These are phyloP conservation scores for Montifringilla adamsi DNA, from an alignment of 2,113 vertebrate species.

Conservation along the genomic window DNA sequence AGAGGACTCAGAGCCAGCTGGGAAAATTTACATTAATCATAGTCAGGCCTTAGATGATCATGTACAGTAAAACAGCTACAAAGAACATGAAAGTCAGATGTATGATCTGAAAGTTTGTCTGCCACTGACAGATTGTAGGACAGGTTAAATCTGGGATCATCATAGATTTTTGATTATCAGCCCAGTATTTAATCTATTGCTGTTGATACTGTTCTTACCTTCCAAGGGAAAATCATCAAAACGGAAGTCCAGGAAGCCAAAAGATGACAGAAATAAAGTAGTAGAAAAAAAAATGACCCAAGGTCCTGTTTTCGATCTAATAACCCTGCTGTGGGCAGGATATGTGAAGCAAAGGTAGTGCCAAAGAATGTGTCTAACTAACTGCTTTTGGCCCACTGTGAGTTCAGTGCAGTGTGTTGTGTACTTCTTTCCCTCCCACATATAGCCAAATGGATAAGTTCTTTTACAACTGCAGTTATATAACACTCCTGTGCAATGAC, in stretches of 20 bases:
- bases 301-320: background rate
- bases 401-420: background rate
- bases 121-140: background rate
- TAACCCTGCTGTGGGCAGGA: background rate
- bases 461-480: constrained; percentile 4
- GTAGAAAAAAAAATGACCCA: background rate
- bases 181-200: background rate
- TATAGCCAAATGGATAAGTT: background rate
- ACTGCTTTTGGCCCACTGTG: background rate
- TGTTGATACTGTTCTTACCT: background rate
- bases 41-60: background rate
- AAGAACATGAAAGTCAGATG: background rate
- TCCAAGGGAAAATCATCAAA: background rate
- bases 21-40: background rate
- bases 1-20: background rate
- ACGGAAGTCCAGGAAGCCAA: background rate
- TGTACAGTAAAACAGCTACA: background rate
- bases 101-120: background rate
- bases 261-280: background rate
- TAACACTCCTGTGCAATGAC: background rate
- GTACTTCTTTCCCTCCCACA: background rate
- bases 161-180: background rate
- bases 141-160: background rate
- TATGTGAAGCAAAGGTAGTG: background rate
- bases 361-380: background rate